phyloP scores from a whole-genome alignment of 2,888 invertebrate genomes.

The Didymodactylos carnosus region DNA sequence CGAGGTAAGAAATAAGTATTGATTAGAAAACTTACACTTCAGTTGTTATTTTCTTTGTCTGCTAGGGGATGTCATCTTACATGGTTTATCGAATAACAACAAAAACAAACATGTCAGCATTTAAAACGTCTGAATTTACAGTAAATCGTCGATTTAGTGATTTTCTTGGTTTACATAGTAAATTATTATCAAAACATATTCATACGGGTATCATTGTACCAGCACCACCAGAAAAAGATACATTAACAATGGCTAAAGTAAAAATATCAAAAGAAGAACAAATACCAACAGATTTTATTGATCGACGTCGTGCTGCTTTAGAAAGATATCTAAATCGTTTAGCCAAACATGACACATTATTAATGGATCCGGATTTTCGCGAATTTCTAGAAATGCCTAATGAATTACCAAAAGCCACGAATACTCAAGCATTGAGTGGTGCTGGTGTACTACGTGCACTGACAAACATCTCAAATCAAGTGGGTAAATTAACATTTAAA shows the following conservation, averaged over 20 bases:
- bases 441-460: slow-evolving; percentile 82
- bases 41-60: background rate
- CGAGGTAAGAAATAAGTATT: background rate
- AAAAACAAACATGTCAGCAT: slow-evolving; percentile 1
- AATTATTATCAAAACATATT: slow-evolving; percentile 73
- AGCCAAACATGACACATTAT: slow-evolving; percentile 26
- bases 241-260: slow-evolving; percentile 80
- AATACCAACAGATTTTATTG: slow-evolving; percentile 57
- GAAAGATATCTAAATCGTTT: slow-evolving; percentile 46
- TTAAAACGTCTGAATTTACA: slow-evolving; percentile 4
- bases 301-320: slow-evolving; percentile 65
- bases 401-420: slow-evolving; percentile 79
- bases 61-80: background rate
- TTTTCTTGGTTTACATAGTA: slow-evolving; percentile 85
- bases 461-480: slow-evolving; percentile 84
- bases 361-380: slow-evolving; percentile 74
- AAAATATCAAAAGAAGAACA: slow-evolving; percentile 50
- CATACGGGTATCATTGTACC: slow-evolving; percentile 78
- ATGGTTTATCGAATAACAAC: slow-evolving; percentile 1
- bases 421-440: slow-evolving; percentile 78
- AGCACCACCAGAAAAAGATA: slow-evolving; percentile 89
- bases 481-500: slow-evolving; percentile 90
- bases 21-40: too few species aligned
- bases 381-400: slow-evolving; percentile 81
- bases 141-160: slow-evolving; percentile 66